Base-by-base conservation (phyloP, 2,113 vertebrate genomes). In the Vulpes ferrilata region DNA sequence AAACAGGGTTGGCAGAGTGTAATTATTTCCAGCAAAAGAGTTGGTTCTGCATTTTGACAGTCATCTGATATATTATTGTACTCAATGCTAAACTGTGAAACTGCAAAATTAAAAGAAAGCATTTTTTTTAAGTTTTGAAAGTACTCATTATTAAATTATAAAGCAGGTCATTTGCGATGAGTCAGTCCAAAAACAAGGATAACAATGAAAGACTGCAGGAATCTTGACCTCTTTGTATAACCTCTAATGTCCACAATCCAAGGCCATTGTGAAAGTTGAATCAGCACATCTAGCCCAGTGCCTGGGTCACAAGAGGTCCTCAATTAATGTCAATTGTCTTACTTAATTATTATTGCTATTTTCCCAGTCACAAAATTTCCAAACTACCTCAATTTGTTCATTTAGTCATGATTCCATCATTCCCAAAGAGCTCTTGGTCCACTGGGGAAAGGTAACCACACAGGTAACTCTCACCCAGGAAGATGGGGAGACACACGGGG, bases 1-100 rank as follows among this genome's bases (percentile, higher is more conserved):
- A 98, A 98, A 98, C 53, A 71, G 84, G 55, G 84, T 78, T 94
- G 87, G 71, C 93, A 97, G 98, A 98, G 91, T 96, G 90, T 81
- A 96, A 98, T 97, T 98, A 93, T 98, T 98, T 98, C 97, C 93
- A 94, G 88, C 93, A 98, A 97, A 92, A 98, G 96, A 97, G 90
- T 92, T 96, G 87, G 97, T 98, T 98, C 96, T 95, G 32, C 90
- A 96, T 96, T 85, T 74, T 86, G 93, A 97, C 83, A 97, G 91
- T 95, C 85, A 98, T 15, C 48, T 35, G 98, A 97, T 85, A 97
- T 79, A 96, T 94, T 97, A 97, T 93, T 81, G 95, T 96, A 60
- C 92, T 98, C 88, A 25, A 88, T 94, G 95, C 80, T 97, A 98
- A 98, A 96, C 89, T 92, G 83, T 96, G 97, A 97, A 98, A 96